Evolutionary conservation across 23 tunicate species (phyloP).

Genomic region (Oikopleura albicans): DNA sequence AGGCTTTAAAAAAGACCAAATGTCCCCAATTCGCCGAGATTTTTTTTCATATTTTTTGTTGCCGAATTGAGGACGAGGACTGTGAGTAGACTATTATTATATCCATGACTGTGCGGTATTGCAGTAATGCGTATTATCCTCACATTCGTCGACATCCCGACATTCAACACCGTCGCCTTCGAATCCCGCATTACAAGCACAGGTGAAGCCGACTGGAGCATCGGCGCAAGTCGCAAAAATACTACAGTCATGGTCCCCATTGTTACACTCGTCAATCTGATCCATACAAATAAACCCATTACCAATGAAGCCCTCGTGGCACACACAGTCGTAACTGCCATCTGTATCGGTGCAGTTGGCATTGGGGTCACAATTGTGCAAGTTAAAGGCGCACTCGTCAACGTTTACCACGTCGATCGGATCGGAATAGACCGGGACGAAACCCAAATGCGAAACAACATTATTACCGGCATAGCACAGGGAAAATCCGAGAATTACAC

Average conservation of each 20-base stretch:
- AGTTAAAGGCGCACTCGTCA: neutral
- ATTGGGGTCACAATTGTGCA: neutral
- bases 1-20: no score
- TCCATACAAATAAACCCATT: neutral
- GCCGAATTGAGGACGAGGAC: no score
- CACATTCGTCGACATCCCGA: neutral
- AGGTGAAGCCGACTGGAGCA: constrained; percentile 2
- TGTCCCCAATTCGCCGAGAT: no score
- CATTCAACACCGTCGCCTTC: constrained; percentile 18
- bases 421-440: neutral
- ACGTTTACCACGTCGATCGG: neutral
- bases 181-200: constrained; percentile 20
- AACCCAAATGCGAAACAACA: neutral
- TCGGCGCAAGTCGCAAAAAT: constrained; percentile 21
- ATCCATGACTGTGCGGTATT: no score
- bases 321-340: neutral
- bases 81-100: no score
- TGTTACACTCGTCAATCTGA: constrained; percentile 28
- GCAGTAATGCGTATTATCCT: neutral
- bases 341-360: neutral
- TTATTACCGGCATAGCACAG: neutral
- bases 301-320: neutral
- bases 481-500: neutral
- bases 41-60: no score
- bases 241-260: neutral